A percentile compares a stretch with the other conserved stretches of the same genome.
These are phyloP conservation scores for Eupithecia abbreviata DNA, from an alignment of 2,888 invertebrate genomes.

Conservation along the genomic window DNA sequence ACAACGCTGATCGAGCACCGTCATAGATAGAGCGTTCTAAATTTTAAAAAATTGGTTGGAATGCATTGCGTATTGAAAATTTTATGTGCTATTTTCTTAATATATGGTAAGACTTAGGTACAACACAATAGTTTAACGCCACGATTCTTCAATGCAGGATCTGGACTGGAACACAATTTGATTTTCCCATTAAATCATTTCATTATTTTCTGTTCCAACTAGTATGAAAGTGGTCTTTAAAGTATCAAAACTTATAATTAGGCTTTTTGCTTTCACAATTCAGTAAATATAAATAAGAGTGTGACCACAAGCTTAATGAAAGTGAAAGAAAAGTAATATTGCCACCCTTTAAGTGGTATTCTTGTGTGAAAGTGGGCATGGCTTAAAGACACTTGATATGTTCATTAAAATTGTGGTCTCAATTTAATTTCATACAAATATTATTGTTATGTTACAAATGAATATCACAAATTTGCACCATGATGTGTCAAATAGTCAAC, in stretches of 20 bases:
- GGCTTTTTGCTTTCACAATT: neutral
- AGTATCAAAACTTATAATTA: neutral
- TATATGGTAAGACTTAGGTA: neutral
- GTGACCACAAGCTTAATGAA: neutral
- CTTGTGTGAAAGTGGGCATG: too few species aligned
- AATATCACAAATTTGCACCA: conserved; percentile 16
- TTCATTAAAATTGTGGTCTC: neutral
- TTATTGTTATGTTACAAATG: neutral
- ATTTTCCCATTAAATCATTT: neutral
- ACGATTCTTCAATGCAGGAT: neutral
- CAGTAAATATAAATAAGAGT: neutral
- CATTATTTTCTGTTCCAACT: conserved; percentile 2
- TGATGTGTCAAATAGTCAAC: conserved; percentile 10
- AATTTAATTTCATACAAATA: neutral
- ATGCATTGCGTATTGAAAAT: neutral
- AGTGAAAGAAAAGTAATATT: neutral
- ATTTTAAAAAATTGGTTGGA: neutral
- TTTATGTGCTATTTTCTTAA: neutral
- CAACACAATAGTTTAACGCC: neutral
- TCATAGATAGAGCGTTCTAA: neutral
- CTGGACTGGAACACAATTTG: neutral
- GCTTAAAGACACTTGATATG: neutral
- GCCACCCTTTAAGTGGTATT: neutral
- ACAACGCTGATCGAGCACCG: neutral
- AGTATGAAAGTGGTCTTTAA: neutral